These are phyloP conservation scores for Equus quagga DNA, from an alignment of 2,113 vertebrate species.

Conservation along the genomic window DNA sequence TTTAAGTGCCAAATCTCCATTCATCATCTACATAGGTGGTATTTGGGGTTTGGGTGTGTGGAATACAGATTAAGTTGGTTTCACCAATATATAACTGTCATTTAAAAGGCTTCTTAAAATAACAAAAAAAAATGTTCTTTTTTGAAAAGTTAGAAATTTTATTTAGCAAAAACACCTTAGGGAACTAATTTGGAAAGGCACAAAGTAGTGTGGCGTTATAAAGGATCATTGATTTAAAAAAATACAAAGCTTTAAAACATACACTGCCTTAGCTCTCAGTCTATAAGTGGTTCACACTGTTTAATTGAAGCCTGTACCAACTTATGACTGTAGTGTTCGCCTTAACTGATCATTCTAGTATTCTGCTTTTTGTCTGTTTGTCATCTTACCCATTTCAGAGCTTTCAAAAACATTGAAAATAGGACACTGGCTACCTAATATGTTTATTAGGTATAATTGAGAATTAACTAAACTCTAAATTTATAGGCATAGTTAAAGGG, in stretches of 20 bases:
- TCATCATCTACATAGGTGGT: constrained; percentile 78
- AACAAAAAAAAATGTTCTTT: constrained; percentile 53
- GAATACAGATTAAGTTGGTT: constrained; percentile 79
- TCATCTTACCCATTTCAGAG: constrained; percentile 76
- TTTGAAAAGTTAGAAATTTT: constrained; percentile 59
- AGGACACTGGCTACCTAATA: constrained; percentile 40
- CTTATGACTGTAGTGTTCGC: constrained; percentile 88
- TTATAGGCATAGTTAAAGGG: constrained; percentile 47
- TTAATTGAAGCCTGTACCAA: constrained; percentile 88
- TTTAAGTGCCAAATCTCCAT: constrained; percentile 79
- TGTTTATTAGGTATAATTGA: constrained; percentile 42
- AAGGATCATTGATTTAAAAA: constrained; percentile 42
- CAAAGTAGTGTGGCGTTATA: constrained; percentile 58
- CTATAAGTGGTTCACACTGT: constrained; percentile 55
- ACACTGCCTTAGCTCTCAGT: constrained; percentile 61
- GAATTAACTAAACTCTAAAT: constrained; percentile 41
- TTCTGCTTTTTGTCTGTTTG: constrained; percentile 80
- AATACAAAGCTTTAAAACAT: background rate
- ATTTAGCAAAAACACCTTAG: constrained; percentile 61
- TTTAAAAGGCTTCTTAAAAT: constrained; percentile 79
- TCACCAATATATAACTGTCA: constrained; percentile 54
- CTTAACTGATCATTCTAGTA: constrained; percentile 72
- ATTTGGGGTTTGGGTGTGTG: constrained; percentile 81
- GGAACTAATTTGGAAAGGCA: constrained; percentile 65
- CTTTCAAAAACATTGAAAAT: constrained; percentile 70